Percentiles rank a stretch among this genome's conserved stretches.
phyloP scores from a whole-genome alignment of 2,888 invertebrate species.

The Cantharis lateralis region DNA sequence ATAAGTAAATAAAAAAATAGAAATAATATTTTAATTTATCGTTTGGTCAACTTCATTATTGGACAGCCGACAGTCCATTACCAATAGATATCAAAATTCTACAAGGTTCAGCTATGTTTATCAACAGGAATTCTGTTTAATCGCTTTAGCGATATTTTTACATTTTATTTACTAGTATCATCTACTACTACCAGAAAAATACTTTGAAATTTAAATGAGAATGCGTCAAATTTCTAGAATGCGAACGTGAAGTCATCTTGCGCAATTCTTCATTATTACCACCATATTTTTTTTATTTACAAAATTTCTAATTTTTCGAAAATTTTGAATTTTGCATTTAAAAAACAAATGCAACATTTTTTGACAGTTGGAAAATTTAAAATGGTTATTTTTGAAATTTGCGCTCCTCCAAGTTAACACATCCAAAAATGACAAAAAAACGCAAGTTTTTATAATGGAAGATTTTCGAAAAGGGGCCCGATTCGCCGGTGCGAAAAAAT shows the following conservation, averaged over 20 bases:
- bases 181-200: not conserved
- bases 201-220: not conserved
- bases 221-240: not conserved
- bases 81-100: not conserved
- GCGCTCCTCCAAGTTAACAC: not conserved
- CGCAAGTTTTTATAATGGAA: not conserved
- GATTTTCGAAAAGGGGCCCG: not conserved
- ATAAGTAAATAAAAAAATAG: not conserved
- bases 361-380: not conserved
- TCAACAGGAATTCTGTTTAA: not conserved
- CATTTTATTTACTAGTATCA: not conserved
- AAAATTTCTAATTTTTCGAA: no score
- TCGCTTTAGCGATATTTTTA: not conserved
- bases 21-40: not conserved
- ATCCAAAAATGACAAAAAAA: not conserved
- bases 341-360: not conserved
- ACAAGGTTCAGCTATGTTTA: not conserved
- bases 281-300: no score
- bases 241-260: no score
- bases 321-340: no score
- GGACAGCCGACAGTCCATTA: not conserved
- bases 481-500: not conserved
- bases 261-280: no score
- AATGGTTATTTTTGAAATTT: not conserved
- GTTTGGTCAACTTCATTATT: no score